These are phyloP conservation scores for Drosophila repletoides DNA, from an alignment of 1,140 invertebrate species.

Conservation along the genomic window DNA sequence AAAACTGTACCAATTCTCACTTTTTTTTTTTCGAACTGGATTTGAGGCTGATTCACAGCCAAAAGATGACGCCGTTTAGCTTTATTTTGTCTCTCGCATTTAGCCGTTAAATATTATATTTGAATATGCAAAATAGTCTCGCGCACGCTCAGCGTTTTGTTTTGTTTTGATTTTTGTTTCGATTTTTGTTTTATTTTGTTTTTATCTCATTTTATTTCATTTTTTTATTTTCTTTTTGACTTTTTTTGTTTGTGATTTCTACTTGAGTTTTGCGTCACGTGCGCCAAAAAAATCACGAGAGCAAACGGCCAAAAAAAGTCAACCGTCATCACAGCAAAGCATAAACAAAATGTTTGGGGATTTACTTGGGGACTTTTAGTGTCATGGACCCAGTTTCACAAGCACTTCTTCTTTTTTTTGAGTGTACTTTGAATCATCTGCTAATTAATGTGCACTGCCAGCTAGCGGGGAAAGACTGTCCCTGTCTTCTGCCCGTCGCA, in stretches of 20 bases:
- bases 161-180: slow-evolving; percentile 1
- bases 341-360: slow-evolving; percentile 40
- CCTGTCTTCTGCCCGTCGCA: no score
- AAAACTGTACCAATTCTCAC: no score
- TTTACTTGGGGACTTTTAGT: neutral
- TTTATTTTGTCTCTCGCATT: slow-evolving; percentile 46
- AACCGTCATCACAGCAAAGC: slow-evolving; percentile 16
- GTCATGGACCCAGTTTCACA: neutral
- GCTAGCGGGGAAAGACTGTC: no score
- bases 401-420: no score
- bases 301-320: slow-evolving; percentile 6
- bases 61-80: slow-evolving; percentile 40
- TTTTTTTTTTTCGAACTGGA: slow-evolving; percentile 50
- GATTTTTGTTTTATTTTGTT: neutral
- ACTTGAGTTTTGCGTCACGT: slow-evolving; percentile 65
- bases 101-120: slow-evolving; percentile 54
- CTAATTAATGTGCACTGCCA: no score
- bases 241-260: slow-evolving; percentile 39
- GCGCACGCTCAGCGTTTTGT: slow-evolving; percentile 16
- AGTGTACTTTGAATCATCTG: no score
- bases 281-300: slow-evolving; percentile 50
- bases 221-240: slow-evolving; percentile 6
- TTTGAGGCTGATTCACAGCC: slow-evolving; percentile 51
- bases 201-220: slow-evolving; percentile 19
- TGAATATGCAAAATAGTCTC: slow-evolving; percentile 71